Percentiles rank a stretch among this genome's conserved stretches.
phyloP scores from a whole-genome alignment of 2,888 invertebrate species.

The Hylaea fasciaria region DNA sequence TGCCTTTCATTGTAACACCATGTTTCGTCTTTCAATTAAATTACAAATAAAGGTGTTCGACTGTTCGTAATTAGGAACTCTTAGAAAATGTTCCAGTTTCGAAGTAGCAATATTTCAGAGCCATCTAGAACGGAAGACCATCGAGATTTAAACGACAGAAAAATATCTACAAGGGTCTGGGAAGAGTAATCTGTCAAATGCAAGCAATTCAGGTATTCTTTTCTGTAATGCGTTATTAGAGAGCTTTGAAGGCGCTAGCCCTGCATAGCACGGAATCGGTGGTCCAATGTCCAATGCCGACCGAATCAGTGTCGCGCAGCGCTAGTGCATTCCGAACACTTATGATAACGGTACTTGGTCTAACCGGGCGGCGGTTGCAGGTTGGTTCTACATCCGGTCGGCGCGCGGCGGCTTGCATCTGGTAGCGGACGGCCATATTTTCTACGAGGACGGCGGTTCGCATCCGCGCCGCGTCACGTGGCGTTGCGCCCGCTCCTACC shows the following conservation, averaged over 20 bases:
- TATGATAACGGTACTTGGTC: constrained; percentile 33
- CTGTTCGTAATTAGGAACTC: neutral
- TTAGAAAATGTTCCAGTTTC: constrained; percentile 8
- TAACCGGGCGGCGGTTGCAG: constrained; percentile 63
- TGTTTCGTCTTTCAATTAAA: constrained; percentile 1
- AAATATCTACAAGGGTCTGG: constrained; percentile 20
- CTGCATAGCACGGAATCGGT: neutral
- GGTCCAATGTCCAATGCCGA: neutral
- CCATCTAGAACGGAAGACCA: constrained; percentile 71
- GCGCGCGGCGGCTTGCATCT: constrained; percentile 79
- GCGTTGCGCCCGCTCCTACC: constrained; percentile 80
- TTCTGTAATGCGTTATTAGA: constrained; percentile 1
- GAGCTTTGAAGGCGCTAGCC: neutral
- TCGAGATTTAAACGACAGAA: constrained; percentile 62
- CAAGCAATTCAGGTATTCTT: constrained; percentile 20
- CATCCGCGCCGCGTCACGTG: constrained; percentile 80
- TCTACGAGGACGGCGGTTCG: constrained; percentile 81
- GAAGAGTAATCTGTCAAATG: constrained; percentile 9
- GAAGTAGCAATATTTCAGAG: constrained; percentile 44
- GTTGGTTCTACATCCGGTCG: constrained; percentile 81
- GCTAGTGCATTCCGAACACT: constrained; percentile 11
- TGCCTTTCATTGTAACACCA: constrained; percentile 42
- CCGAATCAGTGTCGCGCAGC: constrained; percentile 1
- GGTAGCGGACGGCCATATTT: constrained; percentile 79
- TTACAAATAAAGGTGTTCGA: neutral